Evolutionary conservation across 2,113 vertebrate genomes (phyloP).

Genomic region (Pseudorhombus dupliciocellatus): DNA sequence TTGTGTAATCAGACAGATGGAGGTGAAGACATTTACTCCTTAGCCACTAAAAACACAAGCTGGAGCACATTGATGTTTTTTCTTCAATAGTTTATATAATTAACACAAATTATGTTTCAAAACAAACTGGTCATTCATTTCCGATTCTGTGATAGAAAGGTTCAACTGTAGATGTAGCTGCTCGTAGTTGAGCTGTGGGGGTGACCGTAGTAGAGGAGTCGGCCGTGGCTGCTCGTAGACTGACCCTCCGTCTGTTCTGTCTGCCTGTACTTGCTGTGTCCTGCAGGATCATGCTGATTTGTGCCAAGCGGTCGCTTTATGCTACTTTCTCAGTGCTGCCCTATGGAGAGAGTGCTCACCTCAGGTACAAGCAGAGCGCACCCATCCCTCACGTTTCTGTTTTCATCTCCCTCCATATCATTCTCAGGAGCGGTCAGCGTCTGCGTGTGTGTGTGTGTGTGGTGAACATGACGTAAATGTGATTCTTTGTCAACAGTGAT

Average conservation of each 20-base stretch:
- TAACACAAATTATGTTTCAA: too few species aligned
- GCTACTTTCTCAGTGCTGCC: conserved; percentile 97
- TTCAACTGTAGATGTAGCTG: not conserved
- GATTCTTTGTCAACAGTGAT: conserved; percentile 81
- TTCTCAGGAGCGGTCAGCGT: conserved; percentile 3
- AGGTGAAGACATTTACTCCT: too few species aligned
- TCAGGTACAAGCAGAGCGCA: conserved; percentile 85
- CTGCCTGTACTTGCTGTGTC: conserved; percentile 75
- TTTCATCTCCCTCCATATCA: conserved; percentile 36
- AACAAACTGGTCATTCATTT: too few species aligned
- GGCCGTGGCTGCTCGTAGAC: conserved; percentile 51
- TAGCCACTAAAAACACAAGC: too few species aligned
- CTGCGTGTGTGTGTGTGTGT: not conserved
- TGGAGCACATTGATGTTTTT: too few species aligned
- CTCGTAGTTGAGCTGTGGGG: not conserved
- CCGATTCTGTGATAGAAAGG: too few species aligned
- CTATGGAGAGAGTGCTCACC: conserved; percentile 89
- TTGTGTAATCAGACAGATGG: too few species aligned
- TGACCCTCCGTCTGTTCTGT: conserved; percentile 73
- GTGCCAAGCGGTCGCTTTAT: conserved; percentile 94
- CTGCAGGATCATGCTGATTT: conserved; percentile 95
- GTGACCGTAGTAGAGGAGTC: conserved; percentile 8
- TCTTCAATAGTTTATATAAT: too few species aligned
- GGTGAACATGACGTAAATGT: conserved; percentile 23
- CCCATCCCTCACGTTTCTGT: conserved; percentile 39